Evolutionary conservation across 2,888 invertebrate genomes (phyloP).

Genomic region (Pheosia gnoma): DNA sequence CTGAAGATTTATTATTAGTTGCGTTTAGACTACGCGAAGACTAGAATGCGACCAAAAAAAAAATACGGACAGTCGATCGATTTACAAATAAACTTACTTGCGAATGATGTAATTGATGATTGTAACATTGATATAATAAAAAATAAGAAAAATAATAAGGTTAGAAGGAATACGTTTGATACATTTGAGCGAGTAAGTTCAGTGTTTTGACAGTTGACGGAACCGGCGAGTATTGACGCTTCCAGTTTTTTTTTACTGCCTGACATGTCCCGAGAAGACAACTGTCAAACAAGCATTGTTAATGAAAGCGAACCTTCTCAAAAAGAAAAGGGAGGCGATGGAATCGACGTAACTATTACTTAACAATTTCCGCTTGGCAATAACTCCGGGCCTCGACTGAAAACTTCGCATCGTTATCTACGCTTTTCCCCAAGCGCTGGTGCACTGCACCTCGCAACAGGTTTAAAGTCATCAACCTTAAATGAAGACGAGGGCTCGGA

Average conservation of each 20-base stretch:
- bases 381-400: background rate
- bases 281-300: slow-evolving; percentile 17
- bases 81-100: background rate
- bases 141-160: no score
- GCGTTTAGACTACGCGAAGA: slow-evolving; percentile 16
- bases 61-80: slow-evolving; percentile 1
- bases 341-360: no score
- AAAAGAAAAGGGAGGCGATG: no score
- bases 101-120: background rate
- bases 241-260: background rate
- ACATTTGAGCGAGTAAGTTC: no score
- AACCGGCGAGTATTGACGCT: no score
- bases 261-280: slow-evolving; percentile 18
- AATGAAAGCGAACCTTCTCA: no score
- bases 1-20: slow-evolving; percentile 27
- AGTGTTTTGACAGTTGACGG: no score
- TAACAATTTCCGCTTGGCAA: background rate
- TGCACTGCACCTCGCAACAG: background rate
- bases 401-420: background rate
- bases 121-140: no score
- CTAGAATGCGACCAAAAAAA: slow-evolving; percentile 6
- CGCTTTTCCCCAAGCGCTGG: background rate
- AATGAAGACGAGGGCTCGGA: background rate
- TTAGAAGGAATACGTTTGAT: no score
- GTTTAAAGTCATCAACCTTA: background rate